Conservation (phyloP, 2,113 vertebrate species). For the Cichladusa arquata region DNA sequence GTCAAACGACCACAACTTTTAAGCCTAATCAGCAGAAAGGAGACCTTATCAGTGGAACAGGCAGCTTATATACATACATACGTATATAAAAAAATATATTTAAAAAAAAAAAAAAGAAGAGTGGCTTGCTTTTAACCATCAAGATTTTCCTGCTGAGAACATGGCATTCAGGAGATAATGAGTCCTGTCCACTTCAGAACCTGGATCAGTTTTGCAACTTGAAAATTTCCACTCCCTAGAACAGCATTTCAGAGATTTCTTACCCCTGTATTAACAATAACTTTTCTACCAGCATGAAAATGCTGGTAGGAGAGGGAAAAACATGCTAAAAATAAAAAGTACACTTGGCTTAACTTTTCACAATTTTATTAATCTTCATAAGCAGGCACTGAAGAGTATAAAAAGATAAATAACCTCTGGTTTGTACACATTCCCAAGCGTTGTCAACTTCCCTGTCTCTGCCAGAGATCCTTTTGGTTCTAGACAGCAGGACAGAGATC, state of each 20-base stretch:
- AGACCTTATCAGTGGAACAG: neutral
- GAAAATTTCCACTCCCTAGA: neutral
- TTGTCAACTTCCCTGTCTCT: neutral
- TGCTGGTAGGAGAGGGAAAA: fast-evolving
- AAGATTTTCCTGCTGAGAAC: neutral
- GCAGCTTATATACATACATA: neutral
- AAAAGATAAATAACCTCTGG: neutral
- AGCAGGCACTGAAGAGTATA: neutral
- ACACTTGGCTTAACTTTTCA: neutral
- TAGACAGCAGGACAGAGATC: neutral
- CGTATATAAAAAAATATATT: too few species aligned
- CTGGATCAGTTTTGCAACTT: neutral
- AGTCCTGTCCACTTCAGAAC: neutral
- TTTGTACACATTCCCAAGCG: neutral
- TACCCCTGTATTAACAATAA: neutral
- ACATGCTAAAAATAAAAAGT: neutral
- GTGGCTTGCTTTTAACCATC: neutral
- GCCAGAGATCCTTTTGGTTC: neutral
- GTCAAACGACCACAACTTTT: neutral
- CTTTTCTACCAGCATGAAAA: neutral
- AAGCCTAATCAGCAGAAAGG: neutral
- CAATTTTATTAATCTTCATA: neutral
- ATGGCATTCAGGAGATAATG: neutral
- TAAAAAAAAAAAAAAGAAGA: neutral
- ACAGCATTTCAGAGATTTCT: neutral